Base-by-base conservation (phyloP, 2,113 vertebrate species). In the Hippopotamus amphibius region DNA sequence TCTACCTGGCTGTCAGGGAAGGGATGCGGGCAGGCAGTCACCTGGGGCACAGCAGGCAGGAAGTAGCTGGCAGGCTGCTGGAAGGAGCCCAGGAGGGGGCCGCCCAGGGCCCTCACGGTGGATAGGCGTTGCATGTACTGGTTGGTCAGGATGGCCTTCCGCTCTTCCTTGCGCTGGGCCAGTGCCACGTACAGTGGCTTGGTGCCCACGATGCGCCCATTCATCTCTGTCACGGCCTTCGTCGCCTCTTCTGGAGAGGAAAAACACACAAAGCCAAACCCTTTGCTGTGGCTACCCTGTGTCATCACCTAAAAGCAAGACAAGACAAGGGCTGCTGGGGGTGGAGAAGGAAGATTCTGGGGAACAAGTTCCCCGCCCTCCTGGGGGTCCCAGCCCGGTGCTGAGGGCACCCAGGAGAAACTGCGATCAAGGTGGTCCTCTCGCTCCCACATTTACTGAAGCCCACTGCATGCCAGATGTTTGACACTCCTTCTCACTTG, bases 211-310 rank as follows among this genome's bases (percentile, higher is more conserved):
- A 99, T 99, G 30, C 99, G 98, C 37, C 99, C 99, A 0, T 99
- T 99, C 99, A 99, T 99, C 97, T 99, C 99, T 0, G 99, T 99
- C 85, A 99, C 99, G 0, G 99, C 99, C 98, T 99, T 99, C 2
- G 99, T 99, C 1, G 99, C 99, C 98, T 99, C 99, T 98, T 99
- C 99, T 48, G 99, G 99, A 79, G 99, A 99, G 55, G 99, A 99
- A 98, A 99, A 99, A 98, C 99, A 99, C 96, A 99, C 99, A 97
- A 99, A 99, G 55, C 99, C 99, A 98, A 99, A 99, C 81, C 99
- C 99, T 97, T 99, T 99, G 99, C 99, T 99, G 98, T 99, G 99
- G 96, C 99, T 98, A 88, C 99, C 99, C 37, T 99, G 99, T 15
- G 99, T 99, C 99, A 99, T 99, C 98, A 99, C 99, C 99, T 99